Evolutionary conservation across 2,797 vertebrate genomes (phyloP), one percentile per base, ranked within the genome.

Genomic region (Squalus acanthias): DNA sequence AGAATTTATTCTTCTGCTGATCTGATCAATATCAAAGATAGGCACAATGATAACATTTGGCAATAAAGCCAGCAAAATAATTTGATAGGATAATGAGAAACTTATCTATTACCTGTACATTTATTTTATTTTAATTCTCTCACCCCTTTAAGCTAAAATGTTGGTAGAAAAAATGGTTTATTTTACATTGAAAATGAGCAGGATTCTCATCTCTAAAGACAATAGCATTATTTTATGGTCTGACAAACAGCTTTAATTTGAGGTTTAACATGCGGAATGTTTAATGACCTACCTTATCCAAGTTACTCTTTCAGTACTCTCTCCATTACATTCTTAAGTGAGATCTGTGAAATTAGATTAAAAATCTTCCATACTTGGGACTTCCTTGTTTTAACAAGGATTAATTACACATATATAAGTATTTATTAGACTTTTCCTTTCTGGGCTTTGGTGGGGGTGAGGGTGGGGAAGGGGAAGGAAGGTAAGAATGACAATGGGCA

Each of bases 21-120:
- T 88, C 26, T 93, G 22, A 39, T 65, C 91, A 93, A 93, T 69
- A 69, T 93, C 33, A 93, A 92, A 93, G 65, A 22, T 33, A 79
- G 33, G 8, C 9, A 5, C 1, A 7, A 82, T 46, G 26, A 76
- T 91, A 65, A 91, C 39, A n/a, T 24, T 67, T 39, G n/a, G n/a
- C 39, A 82, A 22, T 22, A 93, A 93, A 93, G 22, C 20, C 91
- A 39, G 7, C 91, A 69, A 67, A 69, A 93, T 50, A 65, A 20
- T 12, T 24, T 63, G 60, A 82, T 82, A 82, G n/a, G 76, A 82
- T 82, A n/a, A 39, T 2, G n/a, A 79, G 76, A 79, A 85, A 46
- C 39, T 17, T 39, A 76, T 29, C n/a, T 46, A 33, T 29, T 8
- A 85, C 39, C 82, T 85, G 76, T 15, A 82, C 15, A 82, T 82